Conservation (phyloP, 2,113 vertebrate species). For the Scomber colias region DNA sequence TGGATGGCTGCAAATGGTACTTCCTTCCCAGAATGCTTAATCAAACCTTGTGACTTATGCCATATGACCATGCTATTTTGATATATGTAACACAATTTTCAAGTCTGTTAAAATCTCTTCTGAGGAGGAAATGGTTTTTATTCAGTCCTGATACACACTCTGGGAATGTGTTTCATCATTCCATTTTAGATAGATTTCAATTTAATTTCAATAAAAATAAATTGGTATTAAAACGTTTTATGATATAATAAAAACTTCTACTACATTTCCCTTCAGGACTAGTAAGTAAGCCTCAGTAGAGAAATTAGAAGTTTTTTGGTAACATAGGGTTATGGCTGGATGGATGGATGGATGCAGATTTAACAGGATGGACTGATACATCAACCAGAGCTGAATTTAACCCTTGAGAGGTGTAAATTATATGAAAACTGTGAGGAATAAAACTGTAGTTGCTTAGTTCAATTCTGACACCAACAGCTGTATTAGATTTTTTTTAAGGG, state of each 20-base stretch:
- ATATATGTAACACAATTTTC: neutral
- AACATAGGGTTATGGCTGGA: no score
- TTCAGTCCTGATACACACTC: neutral
- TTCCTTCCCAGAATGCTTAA: conserved; percentile 24
- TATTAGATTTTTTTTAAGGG: neutral
- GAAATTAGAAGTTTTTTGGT: no score
- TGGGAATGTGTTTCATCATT: neutral
- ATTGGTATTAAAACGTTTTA: neutral
- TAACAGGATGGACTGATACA: no score
- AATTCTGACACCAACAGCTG: no score
- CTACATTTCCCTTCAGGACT: neutral
- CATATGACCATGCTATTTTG: conserved; percentile 40
- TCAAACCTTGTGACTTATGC: conserved; percentile 65
- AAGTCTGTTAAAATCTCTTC: neutral
- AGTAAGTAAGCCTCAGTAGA: neutral
- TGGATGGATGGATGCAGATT: no score
- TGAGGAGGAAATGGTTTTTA: neutral
- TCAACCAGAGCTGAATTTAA: neutral
- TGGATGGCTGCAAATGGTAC: neutral
- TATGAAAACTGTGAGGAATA: neutral
- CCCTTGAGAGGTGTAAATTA: conserved; percentile 6
- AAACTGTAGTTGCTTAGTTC: no score
- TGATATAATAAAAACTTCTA: no score
- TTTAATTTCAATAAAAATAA: no score
- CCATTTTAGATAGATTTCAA: neutral